Base-by-base conservation (phyloP, 2,113 vertebrate genomes). In the human region DNA sequence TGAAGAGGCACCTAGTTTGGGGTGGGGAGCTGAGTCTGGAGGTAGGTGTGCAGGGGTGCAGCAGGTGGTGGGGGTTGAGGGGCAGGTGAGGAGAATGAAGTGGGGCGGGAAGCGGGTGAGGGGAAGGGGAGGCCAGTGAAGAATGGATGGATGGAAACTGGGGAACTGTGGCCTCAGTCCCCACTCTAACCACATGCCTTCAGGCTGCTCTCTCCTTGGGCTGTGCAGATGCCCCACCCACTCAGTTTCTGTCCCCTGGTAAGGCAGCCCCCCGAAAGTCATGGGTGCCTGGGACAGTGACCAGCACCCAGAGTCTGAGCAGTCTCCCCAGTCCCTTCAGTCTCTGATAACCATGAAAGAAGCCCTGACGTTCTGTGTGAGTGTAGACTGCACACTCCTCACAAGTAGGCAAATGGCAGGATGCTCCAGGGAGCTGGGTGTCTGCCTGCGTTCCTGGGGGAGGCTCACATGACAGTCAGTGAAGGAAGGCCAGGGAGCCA, bases 1-100 rank as follows among this genome's bases (percentile, higher is more conserved):
- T 98, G 98, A 98, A 98, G 98, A 98, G 98, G 96, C 98, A 96
- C 98, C 93, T 96, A 94, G 95, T 97, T 97, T 95, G 89, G 98
- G 98, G 97, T 96, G 97, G 98, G 66, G 89, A 64, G 87, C 50
- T n/a, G 97, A 98, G 98, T 98, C 97, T 81, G 96, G 97, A 98
- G 90, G 97, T 98, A 98, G 98, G 97, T 97, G 95, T 97, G 97
- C 97, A 70, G 95, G 92, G 89, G 94, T 72, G 3, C 84, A 68
- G 98, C 97, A 90, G 45, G 92, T 70, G 94, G 93, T 96, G 95
- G 91, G 32, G 8, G 83, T 2, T 50, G 17, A 27, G 40, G 35
- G 73, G 91, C 83, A 97, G 94, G 61, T 91, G 95, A 95, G 72
- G 61, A 35, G 94, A 16, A 23, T 32, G 85, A n/a, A 25, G 7